Evolutionary conservation across 2,797 vertebrate genomes (phyloP), one percentile per base, ranked within the genome.

Genomic region (Molossus molossus): DNA sequence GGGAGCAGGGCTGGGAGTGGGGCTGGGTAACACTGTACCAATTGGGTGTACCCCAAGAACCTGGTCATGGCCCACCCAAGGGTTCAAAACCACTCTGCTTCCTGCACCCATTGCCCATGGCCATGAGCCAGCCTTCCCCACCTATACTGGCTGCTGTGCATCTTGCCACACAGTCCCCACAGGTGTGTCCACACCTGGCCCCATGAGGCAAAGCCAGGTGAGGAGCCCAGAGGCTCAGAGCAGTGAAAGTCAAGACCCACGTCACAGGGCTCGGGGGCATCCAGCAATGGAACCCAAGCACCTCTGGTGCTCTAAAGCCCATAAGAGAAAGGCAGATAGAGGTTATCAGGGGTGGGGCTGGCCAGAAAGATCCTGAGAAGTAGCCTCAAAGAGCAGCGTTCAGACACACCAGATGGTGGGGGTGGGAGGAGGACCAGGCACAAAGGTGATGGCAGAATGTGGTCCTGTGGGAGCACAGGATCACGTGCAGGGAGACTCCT

Each of bases 361-460:
- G 60, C 48, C 81, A 73, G 67, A 62, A 12, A 33, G 27, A 23
- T 5, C 58, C 57, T 40, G 33, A 72, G 10, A 55, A 50, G 33
- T 4, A 0, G 37, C 60, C 53, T 48, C 91, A 21, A 48, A 72
- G 10, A 67, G 50, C 27, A 62, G 53, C 18, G 6, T 1, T 25
- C 53, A 75, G 45, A 53, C 14, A 17, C 9, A 15, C 1, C 10
- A 14, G 70, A 21, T 14, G 20, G 33, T 6, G 3, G 48, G 25
- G 2, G 9, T 3, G 2, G 10, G 25, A 64, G 25, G 20, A 2
- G 9, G 17, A 6, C 33, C 1, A 1, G 8, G 17, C 1, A 4
- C 60, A n/a, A 25, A 5, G 58, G 15, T 21, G 1, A 9, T 50
- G 27, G 1, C 48, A 64, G 12, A 81, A 80, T 11, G 45, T 14